A percentile compares a stretch with the other conserved stretches of the same genome.
These are phyloP conservation scores for Acanthiza pusilla DNA, from an alignment of 2,797 vertebrate species.

Conservation along the genomic window DNA sequence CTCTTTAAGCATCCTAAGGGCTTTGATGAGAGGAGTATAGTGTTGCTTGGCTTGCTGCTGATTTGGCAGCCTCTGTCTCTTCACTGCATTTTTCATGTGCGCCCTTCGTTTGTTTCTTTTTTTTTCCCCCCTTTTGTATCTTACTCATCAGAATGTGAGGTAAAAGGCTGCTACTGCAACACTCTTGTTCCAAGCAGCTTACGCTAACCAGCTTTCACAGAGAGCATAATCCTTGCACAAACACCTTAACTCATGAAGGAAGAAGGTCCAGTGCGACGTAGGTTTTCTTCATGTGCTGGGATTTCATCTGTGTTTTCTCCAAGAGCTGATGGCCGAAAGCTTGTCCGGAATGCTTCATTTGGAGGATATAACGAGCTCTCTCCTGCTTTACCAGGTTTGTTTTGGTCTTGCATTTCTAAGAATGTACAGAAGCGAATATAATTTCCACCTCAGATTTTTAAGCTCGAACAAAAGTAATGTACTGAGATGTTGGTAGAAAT, in stretches of 20 bases:
- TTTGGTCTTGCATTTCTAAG: constrained; percentile 49
- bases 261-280: constrained; percentile 86
- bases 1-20: constrained; percentile 22
- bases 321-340: constrained; percentile 89
- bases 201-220: constrained; percentile 71
- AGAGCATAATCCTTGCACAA: constrained; percentile 66
- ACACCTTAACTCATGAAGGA: constrained; percentile 87
- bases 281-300: constrained; percentile 91
- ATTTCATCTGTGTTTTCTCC: constrained; percentile 82
- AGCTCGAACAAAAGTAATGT: neutral
- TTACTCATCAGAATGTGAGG: constrained; percentile 71
- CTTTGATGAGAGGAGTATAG: neutral
- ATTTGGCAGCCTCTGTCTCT: constrained; percentile 67
- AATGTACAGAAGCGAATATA: neutral
- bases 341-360: constrained; percentile 96
- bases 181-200: constrained; percentile 69
- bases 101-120: constrained; percentile 69
- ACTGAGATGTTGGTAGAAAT: neutral
- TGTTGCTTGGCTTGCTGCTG: constrained; percentile 66
- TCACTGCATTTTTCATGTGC: constrained; percentile 66
- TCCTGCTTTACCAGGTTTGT: constrained; percentile 90
- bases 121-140: constrained; percentile 45
- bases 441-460: neutral
- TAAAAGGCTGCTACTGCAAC: constrained; percentile 72
- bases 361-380: constrained; percentile 95